Evolutionary conservation across 2,797 vertebrate species (phyloP).

Genomic region (Lithobates pipiens): DNA sequence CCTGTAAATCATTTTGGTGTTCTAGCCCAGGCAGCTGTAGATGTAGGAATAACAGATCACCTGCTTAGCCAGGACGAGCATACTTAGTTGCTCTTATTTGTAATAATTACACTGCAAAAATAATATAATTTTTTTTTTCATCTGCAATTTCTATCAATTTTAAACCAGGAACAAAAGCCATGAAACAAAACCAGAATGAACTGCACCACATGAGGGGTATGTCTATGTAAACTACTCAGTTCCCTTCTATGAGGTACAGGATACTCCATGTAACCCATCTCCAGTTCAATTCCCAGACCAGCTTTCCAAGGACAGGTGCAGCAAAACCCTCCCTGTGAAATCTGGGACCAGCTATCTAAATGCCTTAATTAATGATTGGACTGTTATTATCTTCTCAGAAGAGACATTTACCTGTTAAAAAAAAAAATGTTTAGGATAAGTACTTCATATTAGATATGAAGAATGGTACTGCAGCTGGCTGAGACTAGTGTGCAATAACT

Average conservation of each 20-base stretch:
- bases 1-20: constrained; percentile 22
- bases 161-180: constrained; percentile 56
- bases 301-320: neutral
- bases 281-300: neutral
- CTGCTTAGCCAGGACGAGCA: constrained; percentile 33
- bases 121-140: constrained; percentile 1
- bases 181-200: constrained; percentile 44
- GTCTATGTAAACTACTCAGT: neutral
- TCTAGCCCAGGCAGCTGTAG: constrained; percentile 35
- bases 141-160: constrained; percentile 28
- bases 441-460: neutral
- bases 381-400: constrained; percentile 7
- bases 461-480: neutral
- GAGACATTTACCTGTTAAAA: neutral
- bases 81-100: constrained; percentile 15
- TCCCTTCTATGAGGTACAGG: neutral
- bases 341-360: constrained; percentile 25
- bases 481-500: neutral
- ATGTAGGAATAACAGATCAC: constrained; percentile 23
- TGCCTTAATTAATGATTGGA: constrained; percentile 43
- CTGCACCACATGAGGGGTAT: neutral
- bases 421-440: neutral
- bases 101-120: constrained; percentile 27
- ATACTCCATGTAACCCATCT: neutral
- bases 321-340: neutral